phyloP scores from a whole-genome alignment of 2,113 vertebrate genomes.

The Diadophis punctatus region DNA sequence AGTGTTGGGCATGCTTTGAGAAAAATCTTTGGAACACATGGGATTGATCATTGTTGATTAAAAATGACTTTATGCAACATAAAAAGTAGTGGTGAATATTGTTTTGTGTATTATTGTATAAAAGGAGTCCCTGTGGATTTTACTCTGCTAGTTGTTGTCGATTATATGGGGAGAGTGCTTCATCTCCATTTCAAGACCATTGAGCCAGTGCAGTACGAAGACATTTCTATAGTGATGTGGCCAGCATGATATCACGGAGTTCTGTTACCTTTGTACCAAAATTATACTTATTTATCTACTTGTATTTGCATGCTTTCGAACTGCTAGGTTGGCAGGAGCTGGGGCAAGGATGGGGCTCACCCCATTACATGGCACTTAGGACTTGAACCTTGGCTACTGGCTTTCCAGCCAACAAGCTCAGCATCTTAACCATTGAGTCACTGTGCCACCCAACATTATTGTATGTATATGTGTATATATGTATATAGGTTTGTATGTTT shows the following conservation, averaged over 20 bases:
- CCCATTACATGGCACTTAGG: background rate
- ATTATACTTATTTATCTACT: background rate
- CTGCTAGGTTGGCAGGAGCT: background rate
- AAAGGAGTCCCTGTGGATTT: background rate
- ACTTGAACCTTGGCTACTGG: background rate
- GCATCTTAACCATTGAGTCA: background rate
- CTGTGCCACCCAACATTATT: too few species aligned
- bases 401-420: background rate
- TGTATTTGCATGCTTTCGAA: background rate
- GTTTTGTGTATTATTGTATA: background rate
- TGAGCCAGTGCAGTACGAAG: background rate
- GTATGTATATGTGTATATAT: too few species aligned
- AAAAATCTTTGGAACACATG: constrained; percentile 12
- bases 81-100: constrained; percentile 16
- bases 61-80: constrained; percentile 72
- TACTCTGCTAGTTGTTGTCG: background rate
- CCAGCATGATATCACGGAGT: background rate
- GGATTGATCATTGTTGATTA: constrained; percentile 63
- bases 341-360: background rate
- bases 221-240: background rate
- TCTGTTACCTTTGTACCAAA: background rate
- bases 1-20: background rate
- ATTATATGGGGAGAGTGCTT: background rate
- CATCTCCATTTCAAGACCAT: background rate
- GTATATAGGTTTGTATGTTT: background rate